Base-by-base conservation (phyloP, 2,888 invertebrate species). In the Pharmacophagus antenor region DNA sequence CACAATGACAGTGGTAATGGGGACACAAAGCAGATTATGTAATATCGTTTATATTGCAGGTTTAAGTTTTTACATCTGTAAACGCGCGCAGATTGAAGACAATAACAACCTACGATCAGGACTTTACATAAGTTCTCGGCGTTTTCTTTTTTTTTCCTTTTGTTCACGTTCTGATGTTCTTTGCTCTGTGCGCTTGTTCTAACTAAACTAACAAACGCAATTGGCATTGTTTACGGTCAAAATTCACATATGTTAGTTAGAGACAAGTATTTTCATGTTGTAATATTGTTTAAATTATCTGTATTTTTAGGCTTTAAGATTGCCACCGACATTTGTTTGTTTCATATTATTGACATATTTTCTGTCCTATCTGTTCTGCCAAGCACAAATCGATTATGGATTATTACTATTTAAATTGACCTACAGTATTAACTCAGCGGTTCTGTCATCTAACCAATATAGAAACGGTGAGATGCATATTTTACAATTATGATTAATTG, bases 121-220 rank as follows among this genome's bases (percentile, higher is more conserved):
- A 47, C 51, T 18, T n/a, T 37, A 41, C 58, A 31, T 46, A 25
- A 51, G 21, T 7, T 47, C 12, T 51, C 60, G 46, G 20, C 59
- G 55, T 15, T 37, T n/a, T n/a, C 3, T 51, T 46, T 41, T 42
- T 44, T 31, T 47, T 41, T 44, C 12, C 2, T 31, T 49, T 21
- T 23, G 2, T 60, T 46, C 8, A 50, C 12, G 41, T 56, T 56
- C 41, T 51, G 41, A 54, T 56, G 47, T 52, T 61, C 60, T 56
- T 56, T 56, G 46, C 41, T 56, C 60, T 61, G 60, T 61, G 60
- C 60, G 60, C 60, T 61, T 61, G 60, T 61, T 61, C 60, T 61
- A 61, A 61, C 60, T 51, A 47, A 56, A 60, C 50, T 60, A 46
- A 55, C 50, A 37, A 12, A 18, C 27, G 1, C 20, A 23, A 61